Evolutionary conservation across 2,888 invertebrate genomes (phyloP), one percentile per base, ranked within the genome.

Genomic region (Eurytoma adleriae): DNA sequence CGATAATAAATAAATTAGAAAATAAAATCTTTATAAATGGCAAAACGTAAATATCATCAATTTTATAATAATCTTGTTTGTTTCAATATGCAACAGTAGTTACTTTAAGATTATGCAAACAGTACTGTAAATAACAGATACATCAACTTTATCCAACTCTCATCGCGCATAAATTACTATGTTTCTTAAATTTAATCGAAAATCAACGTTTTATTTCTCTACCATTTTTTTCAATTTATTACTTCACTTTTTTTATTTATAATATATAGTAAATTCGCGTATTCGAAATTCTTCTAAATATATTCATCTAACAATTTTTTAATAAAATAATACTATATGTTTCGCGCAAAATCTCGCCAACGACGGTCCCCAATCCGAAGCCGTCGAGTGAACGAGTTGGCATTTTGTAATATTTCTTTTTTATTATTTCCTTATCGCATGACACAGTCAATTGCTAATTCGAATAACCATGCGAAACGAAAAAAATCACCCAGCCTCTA

Each of bases 271-370:
- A 50, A 69, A 72, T n/a, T 64, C 59, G 50, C 64, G 68, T 69
- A 27, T 68, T 13, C n/a, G 64, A 77, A 80, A 72, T 40, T 71
- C 56, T 77, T 13, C 48, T 77, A 57, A 77, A 77, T 80, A 77
- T 73, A 69, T 64, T 80, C 27, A 73, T 73, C 59, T 80, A 80
- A 77, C 80, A 77, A 68, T 73, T 30, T 73, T 48, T 77, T 66
- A 56, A 67, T 69, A 80, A 69, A 80, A 80, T 77, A 77, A 80
- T 73, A 68, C 57, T 27, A 27, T 56, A 62, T 20, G 54, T 75
- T 66, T 66, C 30, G 40, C 57, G 40, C 27, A 52, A 72, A 79
- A 66, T 14, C 20, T 66, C 14, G 27, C 48, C n/a, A 40, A n/a
- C 5, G 40, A 18, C 64, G 64, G 40, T 72, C 27, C 40, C 68